Evolutionary conservation across 2,888 invertebrate genomes (phyloP).

Genomic region (Linyphia triangularis): DNA sequence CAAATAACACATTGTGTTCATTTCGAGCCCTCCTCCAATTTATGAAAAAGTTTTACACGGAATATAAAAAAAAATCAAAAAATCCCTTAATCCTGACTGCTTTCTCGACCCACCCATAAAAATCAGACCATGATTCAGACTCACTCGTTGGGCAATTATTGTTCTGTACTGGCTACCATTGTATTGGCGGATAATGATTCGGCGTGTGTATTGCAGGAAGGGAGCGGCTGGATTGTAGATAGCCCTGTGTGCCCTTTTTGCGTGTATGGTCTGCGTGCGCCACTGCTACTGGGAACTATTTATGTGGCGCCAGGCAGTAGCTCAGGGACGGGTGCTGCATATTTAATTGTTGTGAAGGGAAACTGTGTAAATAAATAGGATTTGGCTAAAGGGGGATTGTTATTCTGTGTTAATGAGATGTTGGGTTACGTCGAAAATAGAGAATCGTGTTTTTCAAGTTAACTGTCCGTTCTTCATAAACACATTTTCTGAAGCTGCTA

Average conservation of each 20-base stretch:
- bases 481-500: too few species aligned
- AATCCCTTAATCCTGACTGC: not conserved
- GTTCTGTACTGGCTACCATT: not conserved
- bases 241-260: not conserved
- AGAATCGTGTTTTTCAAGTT: too few species aligned
- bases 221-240: not conserved
- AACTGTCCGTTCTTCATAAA: too few species aligned
- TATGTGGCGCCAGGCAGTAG: constrained; percentile 36
- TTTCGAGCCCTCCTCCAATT: constrained; percentile 36
- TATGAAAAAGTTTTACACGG: not conserved
- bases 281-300: constrained; percentile 4
- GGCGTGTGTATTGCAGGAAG: constrained; percentile 8
- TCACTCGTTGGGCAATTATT: constrained; percentile 32
- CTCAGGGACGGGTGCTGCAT: constrained; percentile 12
- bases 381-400: not conserved
- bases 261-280: constrained; percentile 17
- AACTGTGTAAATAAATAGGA: constrained; percentile 18
- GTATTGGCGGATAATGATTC: constrained; percentile 35
- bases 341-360: constrained; percentile 50
- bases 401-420: not conserved
- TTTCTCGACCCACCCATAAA: not conserved
- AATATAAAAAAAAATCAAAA: not conserved
- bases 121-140: constrained; percentile 39
- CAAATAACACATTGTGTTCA: constrained; percentile 30
- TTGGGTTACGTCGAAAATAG: too few species aligned